A percentile compares a stretch with the other conserved stretches of the same genome.
These are phyloP conservation scores for Staurois parvus DNA, from an alignment of 2,797 vertebrate genomes.

Conservation along the genomic window DNA sequence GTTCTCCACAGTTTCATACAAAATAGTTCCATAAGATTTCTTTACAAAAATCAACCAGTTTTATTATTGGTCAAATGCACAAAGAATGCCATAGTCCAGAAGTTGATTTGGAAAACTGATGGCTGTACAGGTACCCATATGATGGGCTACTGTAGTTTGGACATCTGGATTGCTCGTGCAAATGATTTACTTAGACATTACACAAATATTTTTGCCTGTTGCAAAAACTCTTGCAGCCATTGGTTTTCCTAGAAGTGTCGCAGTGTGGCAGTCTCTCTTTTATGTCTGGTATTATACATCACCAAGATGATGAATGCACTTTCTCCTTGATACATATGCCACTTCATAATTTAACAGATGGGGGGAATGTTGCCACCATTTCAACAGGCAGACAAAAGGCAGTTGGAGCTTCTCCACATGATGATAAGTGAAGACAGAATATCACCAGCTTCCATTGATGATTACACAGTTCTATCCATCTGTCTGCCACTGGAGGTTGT, in stretches of 20 bases:
- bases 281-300: not conserved
- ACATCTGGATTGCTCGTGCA: too few relatives aligned
- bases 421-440: constrained; percentile 80
- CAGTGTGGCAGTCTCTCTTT: not conserved
- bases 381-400: constrained; percentile 81
- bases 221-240: not conserved
- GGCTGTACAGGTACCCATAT: not conserved
- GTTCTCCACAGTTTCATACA: not conserved
- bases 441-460: constrained; percentile 79
- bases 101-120: not conserved
- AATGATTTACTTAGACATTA: too few relatives aligned
- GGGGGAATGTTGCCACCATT: constrained; percentile 78
- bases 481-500: constrained; percentile 81
- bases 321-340: not conserved
- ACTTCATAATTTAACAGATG: constrained; percentile 78
- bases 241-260: not conserved
- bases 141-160: not conserved
- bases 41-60: not conserved
- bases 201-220: too few relatives aligned
- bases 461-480: constrained; percentile 84
- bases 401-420: constrained; percentile 75
- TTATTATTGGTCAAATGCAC: not conserved
- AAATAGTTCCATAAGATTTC: not conserved
- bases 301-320: not conserved
- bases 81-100: not conserved